phyloP scores from a whole-genome alignment of 2,113 vertebrate genomes.

The Atractosteus spatula region DNA sequence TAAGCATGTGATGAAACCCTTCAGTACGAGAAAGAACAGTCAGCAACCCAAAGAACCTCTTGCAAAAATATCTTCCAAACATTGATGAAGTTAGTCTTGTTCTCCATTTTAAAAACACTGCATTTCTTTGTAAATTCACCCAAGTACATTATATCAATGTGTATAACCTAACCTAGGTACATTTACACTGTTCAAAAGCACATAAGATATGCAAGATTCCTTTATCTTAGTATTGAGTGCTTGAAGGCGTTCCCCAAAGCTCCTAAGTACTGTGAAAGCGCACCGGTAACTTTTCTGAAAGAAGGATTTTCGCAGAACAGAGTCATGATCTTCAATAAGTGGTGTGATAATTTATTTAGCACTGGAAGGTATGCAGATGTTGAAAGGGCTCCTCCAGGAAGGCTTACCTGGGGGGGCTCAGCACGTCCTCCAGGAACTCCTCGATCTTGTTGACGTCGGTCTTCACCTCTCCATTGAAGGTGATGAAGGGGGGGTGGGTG shows the following conservation, averaged over 20 bases:
- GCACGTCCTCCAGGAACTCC: slow-evolving; percentile 94
- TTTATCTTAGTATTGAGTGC: too few relatives aligned
- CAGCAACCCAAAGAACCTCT: slow-evolving; percentile 3
- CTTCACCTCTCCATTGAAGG: slow-evolving; percentile 93
- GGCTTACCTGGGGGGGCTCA: slow-evolving; percentile 92
- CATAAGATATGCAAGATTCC: too few relatives aligned
- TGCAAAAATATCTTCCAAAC: slow-evolving; percentile 6
- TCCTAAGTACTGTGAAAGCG: too few relatives aligned
- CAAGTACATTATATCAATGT: not conserved
- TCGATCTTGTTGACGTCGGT: slow-evolving; percentile 99
- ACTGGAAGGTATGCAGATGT: not conserved
- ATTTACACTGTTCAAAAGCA: too few relatives aligned
- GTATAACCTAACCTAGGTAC: too few relatives aligned
- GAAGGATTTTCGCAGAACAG: too few relatives aligned
- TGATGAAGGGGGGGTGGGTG: slow-evolving; percentile 96
- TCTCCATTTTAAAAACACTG: slow-evolving; percentile 8
- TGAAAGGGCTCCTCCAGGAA: not conserved
- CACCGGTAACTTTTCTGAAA: too few relatives aligned
- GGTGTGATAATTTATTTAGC: not conserved
- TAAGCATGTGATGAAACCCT: too few relatives aligned
- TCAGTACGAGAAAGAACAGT: too few relatives aligned
- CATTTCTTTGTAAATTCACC: not conserved
- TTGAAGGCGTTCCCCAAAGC: too few relatives aligned
- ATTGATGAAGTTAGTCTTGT: slow-evolving; percentile 30
- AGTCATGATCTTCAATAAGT: too few relatives aligned